phyloP scores from a whole-genome alignment of 2,888 invertebrate genomes.

The Oasisia sp. region DNA sequence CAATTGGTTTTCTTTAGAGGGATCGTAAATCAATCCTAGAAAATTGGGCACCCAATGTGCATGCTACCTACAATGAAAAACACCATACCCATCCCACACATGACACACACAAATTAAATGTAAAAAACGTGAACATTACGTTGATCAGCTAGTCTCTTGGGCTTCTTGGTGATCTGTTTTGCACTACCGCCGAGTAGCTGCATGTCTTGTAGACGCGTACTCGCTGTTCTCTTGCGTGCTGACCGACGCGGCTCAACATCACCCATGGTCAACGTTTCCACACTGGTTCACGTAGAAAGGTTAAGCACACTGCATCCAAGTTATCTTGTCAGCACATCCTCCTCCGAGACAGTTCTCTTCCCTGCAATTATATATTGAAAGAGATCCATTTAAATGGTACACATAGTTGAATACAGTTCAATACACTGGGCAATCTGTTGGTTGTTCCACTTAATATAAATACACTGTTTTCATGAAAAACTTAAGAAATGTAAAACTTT shows the following conservation, averaged over 20 bases:
- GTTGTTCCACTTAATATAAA: too few species aligned
- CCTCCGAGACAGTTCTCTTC: not conserved
- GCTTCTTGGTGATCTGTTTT: not conserved
- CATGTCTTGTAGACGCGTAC: not conserved
- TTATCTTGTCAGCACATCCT: not conserved
- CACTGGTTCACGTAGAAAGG: not conserved
- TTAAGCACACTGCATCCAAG: not conserved
- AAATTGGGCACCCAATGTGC: too few species aligned
- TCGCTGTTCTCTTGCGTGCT: not conserved
- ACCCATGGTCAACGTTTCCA: not conserved
- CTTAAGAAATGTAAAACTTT: too few species aligned
- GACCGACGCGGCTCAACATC: not conserved
- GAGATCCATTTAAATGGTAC: not conserved
- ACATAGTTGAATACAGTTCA: not conserved
- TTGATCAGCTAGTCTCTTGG: not conserved
- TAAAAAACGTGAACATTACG: not conserved
- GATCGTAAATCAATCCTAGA: too few species aligned
- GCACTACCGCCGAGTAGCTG: not conserved
- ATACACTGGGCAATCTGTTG: too few species aligned
- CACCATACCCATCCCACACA: too few species aligned
- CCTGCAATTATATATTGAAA: not conserved
- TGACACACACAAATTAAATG: not conserved
- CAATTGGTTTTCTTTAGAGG: too few species aligned
- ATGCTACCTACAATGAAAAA: too few species aligned
- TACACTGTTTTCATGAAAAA: too few species aligned